These are phyloP conservation scores for Antrozous pallidus DNA, from an alignment of 2,797 vertebrate species.

Conservation along the genomic window DNA sequence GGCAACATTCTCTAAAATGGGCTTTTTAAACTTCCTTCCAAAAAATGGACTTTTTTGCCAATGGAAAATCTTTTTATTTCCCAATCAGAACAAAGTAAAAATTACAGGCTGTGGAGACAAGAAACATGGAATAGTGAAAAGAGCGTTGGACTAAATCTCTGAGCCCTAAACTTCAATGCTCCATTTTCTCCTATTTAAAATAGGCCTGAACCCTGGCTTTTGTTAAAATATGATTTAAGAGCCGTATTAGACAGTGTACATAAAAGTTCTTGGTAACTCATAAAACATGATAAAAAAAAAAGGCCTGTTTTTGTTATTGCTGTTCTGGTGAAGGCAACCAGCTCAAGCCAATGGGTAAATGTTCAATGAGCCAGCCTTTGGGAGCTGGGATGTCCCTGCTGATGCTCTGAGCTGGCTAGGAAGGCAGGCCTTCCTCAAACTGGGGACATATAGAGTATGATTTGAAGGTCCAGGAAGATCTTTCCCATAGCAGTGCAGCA, in stretches of 20 bases:
- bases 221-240: background rate
- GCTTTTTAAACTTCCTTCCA: too few relatives aligned
- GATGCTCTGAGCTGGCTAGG: background rate
- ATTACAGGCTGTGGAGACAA: background rate
- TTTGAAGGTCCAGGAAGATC: background rate
- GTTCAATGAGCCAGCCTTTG: background rate
- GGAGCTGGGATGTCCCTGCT: background rate
- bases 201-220: background rate
- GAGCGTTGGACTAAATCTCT: background rate
- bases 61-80: background rate
- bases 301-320: background rate
- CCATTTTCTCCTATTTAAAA: background rate
- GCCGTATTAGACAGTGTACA: background rate
- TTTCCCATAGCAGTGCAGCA: background rate
- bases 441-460: background rate
- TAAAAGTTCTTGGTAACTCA: background rate
- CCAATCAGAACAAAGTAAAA: background rate
- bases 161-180: background rate
- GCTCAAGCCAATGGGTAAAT: background rate
- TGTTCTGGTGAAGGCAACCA: background rate
- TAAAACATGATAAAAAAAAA: background rate
- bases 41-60: constrained; percentile 4
- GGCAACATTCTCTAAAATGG: background rate
- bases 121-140: background rate
- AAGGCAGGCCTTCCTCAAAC: background rate